Conservation (phyloP, 1,140 invertebrate genomes). For the Heliothis subflexa region DNA sequence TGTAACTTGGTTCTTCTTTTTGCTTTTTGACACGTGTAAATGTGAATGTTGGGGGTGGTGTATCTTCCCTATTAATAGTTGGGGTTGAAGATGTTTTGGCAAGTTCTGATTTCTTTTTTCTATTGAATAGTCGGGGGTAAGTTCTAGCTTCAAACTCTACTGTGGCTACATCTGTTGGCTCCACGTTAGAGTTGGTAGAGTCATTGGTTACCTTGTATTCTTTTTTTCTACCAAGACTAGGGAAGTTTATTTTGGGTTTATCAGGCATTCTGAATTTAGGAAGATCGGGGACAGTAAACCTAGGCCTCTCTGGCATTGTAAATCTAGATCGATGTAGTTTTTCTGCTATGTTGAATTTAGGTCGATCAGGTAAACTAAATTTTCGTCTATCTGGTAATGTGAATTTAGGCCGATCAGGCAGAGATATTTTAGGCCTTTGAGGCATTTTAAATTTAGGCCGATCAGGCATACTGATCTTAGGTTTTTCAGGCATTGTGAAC, state of each 20-base stretch:
- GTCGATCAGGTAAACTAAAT: slow-evolving; percentile 86
- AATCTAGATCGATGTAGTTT: slow-evolving; percentile 87
- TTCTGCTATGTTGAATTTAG: slow-evolving; percentile 87
- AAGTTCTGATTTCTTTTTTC: slow-evolving; percentile 85
- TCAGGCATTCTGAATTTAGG: slow-evolving; percentile 89
- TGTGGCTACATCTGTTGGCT: slow-evolving; percentile 81
- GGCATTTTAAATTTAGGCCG: slow-evolving; percentile 88
- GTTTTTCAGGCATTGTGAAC: slow-evolving; percentile 86
- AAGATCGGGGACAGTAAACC: slow-evolving; percentile 88
- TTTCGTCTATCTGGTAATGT: slow-evolving; percentile 86
- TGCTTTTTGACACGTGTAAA: slow-evolving; percentile 78
- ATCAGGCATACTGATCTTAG: slow-evolving; percentile 85
- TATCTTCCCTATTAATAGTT: slow-evolving; percentile 81
- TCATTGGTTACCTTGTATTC: slow-evolving; percentile 77
- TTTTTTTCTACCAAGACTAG: slow-evolving; percentile 78
- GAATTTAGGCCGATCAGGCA: slow-evolving; percentile 87
- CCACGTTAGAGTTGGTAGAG: slow-evolving; percentile 71
- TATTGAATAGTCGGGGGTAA: slow-evolving; percentile 91
- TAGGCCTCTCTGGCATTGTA: slow-evolving; percentile 86
- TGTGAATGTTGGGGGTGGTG: slow-evolving; percentile 81
- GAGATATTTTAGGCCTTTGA: slow-evolving; percentile 85
- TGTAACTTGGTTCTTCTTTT: slow-evolving; percentile 61
- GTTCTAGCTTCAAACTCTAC: slow-evolving; percentile 91
- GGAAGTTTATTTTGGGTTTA: slow-evolving; percentile 86
- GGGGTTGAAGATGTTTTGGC: slow-evolving; percentile 80